phyloP scores from a whole-genome alignment of 92 coral and sea anemone genomes.

The Palythoa grandiflora region DNA sequence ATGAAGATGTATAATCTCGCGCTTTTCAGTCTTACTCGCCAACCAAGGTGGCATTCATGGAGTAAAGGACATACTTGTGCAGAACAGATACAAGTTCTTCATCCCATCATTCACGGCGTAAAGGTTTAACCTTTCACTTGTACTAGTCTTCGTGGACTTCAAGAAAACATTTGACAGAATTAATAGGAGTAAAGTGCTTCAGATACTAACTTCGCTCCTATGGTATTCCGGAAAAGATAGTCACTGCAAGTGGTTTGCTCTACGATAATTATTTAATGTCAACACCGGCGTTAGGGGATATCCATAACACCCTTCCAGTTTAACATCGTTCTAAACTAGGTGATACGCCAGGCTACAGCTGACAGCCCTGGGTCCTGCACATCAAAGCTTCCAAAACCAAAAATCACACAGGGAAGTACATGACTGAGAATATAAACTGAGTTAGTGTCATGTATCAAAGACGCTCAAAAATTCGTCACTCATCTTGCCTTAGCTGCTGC shows the following conservation, averaged over 20 bases:
- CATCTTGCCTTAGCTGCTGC: conserved; percentile 24
- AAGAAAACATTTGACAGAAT: conserved; percentile 5
- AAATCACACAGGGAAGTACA: too few relatives aligned
- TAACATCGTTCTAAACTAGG: too few relatives aligned
- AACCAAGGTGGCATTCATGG: conserved; percentile 20
- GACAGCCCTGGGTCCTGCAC: conserved; percentile 1
- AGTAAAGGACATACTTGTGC: conserved; percentile 9
- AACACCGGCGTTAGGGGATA: too few relatives aligned
- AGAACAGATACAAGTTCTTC: conserved; percentile 36
- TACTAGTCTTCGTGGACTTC: conserved; percentile 36
- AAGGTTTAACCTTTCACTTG: conserved; percentile 19
- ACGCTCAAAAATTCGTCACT: conserved; percentile 12
- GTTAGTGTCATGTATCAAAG: neutral
- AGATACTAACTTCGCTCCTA: neutral
- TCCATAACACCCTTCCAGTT: too few relatives aligned
- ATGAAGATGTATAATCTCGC: conserved; percentile 27
- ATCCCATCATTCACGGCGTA: conserved; percentile 10
- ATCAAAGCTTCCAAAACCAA: conserved; percentile 43
- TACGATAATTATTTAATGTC: too few relatives aligned
- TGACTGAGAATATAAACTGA: too few relatives aligned
- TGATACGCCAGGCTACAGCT: neutral
- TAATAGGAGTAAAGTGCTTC: neutral
- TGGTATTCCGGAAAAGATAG: neutral
- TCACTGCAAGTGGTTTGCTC: neutral
- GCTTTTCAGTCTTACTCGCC: neutral